Percentiles rank a stretch among this genome's conserved stretches.
Evolutionary conservation across 2,797 vertebrate species (phyloP).

Genomic region (Silurus aristotelis): DNA sequence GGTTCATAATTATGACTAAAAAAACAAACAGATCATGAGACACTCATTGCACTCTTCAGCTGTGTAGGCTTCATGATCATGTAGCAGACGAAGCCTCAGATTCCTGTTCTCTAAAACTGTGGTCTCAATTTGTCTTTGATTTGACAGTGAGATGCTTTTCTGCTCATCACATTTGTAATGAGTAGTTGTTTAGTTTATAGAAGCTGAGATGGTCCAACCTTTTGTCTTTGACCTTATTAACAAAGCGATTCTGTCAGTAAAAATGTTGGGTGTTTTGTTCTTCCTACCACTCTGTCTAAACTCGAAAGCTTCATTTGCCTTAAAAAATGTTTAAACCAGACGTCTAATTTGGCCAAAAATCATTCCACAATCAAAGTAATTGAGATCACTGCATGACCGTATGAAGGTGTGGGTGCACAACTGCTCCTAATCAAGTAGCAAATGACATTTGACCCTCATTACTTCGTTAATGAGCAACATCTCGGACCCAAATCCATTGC

Average conservation of each 20-base stretch:
- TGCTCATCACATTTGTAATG: neutral
- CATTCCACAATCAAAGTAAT: no score
- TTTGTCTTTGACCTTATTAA: no score
- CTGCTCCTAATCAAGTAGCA: no score
- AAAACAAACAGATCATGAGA: no score
- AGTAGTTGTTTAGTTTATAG: neutral
- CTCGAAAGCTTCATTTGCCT: neutral
- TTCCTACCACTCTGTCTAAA: neutral
- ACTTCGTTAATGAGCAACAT: constrained; percentile 11
- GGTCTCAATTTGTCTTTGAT: neutral
- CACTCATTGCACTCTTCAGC: neutral
- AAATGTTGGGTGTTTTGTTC: neutral
- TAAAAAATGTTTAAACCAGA: neutral
- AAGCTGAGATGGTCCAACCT: no score
- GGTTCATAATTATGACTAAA: neutral
- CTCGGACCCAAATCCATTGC: neutral
- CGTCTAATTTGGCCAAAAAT: no score
- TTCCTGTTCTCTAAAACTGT: neutral
- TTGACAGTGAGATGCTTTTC: neutral
- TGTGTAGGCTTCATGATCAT: neutral
- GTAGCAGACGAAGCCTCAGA: neutral
- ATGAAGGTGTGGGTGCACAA: no score
- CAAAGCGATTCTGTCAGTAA: neutral
- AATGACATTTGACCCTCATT: neutral
- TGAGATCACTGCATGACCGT: no score